Evolutionary conservation across 2,888 invertebrate species (phyloP).

Genomic region (Aporophyla lueneburgensis): DNA sequence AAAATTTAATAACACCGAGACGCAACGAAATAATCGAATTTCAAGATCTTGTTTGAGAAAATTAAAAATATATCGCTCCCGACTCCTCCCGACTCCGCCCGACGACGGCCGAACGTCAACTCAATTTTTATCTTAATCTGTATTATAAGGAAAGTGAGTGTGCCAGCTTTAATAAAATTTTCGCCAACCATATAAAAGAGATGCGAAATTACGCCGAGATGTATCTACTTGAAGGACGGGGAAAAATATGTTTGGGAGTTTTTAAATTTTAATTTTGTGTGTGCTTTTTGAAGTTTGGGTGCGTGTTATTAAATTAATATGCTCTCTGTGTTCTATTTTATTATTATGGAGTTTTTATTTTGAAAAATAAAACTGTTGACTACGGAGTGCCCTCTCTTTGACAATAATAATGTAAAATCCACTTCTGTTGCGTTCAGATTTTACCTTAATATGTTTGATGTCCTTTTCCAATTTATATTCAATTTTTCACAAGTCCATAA

Average conservation of each 20-base stretch:
- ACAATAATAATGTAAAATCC: not conserved
- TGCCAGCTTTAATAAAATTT: constrained; percentile 80
- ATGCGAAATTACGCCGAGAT: constrained; percentile 76
- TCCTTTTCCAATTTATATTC: not conserved
- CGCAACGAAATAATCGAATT: constrained; percentile 86
- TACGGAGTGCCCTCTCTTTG: not conserved
- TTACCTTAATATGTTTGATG: not conserved
- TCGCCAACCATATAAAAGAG: constrained; percentile 73
- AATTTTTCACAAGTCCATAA: not conserved
- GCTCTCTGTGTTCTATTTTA: not conserved
- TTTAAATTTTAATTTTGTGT: constrained; percentile 50
- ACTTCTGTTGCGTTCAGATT: not conserved
- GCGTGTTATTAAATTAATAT: constrained; percentile 29
- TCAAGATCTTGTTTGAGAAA: constrained; percentile 86
- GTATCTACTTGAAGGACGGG: constrained; percentile 61
- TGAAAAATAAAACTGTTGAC: not conserved
- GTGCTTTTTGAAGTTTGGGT: constrained; percentile 21
- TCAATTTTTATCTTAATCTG: constrained; percentile 89
- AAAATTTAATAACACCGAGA: constrained; percentile 85
- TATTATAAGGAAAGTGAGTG: constrained; percentile 84
- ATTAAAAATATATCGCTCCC: constrained; percentile 87
- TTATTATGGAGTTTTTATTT: constrained; percentile 15
- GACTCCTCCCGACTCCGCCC: constrained; percentile 21
- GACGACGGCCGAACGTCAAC: constrained; percentile 83
- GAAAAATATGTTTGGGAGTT: constrained; percentile 44